Evolutionary conservation across 2,888 invertebrate genomes (phyloP), one percentile per base, ranked within the genome.

Genomic region (Drosophila setosimentum): DNA sequence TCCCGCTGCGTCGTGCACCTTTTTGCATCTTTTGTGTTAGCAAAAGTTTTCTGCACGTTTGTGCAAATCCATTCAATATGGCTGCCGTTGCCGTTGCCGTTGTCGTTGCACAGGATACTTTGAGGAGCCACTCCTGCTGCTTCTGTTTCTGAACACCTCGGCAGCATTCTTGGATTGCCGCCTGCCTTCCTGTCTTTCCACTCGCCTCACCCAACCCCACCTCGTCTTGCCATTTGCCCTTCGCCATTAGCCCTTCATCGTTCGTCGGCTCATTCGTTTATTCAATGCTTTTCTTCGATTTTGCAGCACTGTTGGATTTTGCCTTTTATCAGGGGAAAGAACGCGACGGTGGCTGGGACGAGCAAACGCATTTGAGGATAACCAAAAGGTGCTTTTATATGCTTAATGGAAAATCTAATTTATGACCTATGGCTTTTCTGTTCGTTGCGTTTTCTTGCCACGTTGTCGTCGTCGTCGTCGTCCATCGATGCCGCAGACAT

Each of bases 241-340:
- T 18, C 55, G n/a, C 13, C 27, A 27, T 33, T 7, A n/a, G 35
- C 21, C 6, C 42, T 59, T 79, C 67, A 48, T 27, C 55, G n/a
- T 49, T 55, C 65, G 64, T 73, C 72, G 66, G 73, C 85, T 90
- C 71, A 76, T 80, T 87, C 87, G 89, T 80, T 84, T 86, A 86
- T 86, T 89, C 85, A 90, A 86, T 91, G 91, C 90, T 87, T 91
- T 87, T 87, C 88, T 91, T 87, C 85, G 85, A 86, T 90, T 86
- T 65, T 77, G 89, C 86, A 79, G 88, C 89, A 88, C 82, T 85
- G 80, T 89, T 89, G 88, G 88, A 91, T 85, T 84, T 77, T 55
- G 86, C 84, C 90, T 78, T 91, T 89, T 91, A 85, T 87, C 88
- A 65, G 55, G 50, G 49, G 32, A 18, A 21, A 35, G 24, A 29